These are phyloP conservation scores for Phalera bucephala DNA, from an alignment of 2,888 invertebrate species.

Conservation along the genomic window DNA sequence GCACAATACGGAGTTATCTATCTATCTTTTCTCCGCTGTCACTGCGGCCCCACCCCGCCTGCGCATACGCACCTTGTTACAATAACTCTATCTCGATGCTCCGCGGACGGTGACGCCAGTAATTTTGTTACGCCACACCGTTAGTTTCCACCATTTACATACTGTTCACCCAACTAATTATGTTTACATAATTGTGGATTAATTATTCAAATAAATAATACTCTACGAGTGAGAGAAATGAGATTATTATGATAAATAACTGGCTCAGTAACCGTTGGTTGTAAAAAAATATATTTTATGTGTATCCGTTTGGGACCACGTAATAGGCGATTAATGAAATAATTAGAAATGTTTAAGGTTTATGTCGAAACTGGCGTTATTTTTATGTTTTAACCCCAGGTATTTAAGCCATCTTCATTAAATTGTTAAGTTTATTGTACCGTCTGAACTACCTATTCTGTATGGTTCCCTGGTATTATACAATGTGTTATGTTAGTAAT, in stretches of 20 bases:
- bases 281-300: no score
- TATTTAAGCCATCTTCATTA: no score
- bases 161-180: constrained; percentile 23
- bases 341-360: no score
- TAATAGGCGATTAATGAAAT: no score
- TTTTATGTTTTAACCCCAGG: no score
- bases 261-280: background rate
- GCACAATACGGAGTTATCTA: no score
- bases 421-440: no score
- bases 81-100: constrained; percentile 34
- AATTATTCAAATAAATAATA: constrained; percentile 16
- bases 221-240: background rate
- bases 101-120: constrained; percentile 22
- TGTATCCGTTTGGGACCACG: no score
- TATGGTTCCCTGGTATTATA: no score
- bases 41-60: constrained; percentile 6
- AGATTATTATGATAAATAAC: background rate
- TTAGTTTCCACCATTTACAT: constrained; percentile 30
- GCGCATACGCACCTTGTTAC: constrained; percentile 22
- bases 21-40: constrained; percentile 10
- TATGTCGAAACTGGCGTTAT: no score
- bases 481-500: no score
- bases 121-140: constrained; percentile 27
- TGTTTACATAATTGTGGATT: constrained; percentile 32
- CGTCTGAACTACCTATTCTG: no score